Conservation (phyloP, 2,888 invertebrate genomes). For the Flexamia atlantica region DNA sequence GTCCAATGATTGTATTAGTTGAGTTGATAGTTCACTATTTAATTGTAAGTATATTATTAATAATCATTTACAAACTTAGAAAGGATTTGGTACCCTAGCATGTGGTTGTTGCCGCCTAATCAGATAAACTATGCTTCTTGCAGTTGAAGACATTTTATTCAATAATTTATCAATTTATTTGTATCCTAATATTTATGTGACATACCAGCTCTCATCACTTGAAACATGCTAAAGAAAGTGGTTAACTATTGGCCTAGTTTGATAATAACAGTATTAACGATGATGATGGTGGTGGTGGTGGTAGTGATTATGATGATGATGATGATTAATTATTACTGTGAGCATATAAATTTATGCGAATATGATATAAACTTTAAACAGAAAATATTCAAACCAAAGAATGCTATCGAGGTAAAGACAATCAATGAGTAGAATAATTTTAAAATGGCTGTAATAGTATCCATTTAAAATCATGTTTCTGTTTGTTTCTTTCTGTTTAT, state of each 20-base stretch:
- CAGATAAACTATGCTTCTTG: conserved; percentile 7
- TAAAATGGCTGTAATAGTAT: no score
- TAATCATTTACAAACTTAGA: conserved; percentile 13
- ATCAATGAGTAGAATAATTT: neutral
- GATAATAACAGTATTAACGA: no score
- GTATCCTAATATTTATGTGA: neutral
- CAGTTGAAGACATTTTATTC: neutral
- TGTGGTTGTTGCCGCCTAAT: neutral
- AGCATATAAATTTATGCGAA: neutral
- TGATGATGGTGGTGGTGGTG: no score
- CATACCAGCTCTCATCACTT: neutral
- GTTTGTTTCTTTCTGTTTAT: no score
- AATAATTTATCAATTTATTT: no score
- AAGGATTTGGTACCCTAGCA: neutral
- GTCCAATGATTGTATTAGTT: neutral
- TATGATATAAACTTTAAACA: neutral
- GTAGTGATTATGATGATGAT: no score
- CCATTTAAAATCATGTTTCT: no score
- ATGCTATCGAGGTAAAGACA: neutral
- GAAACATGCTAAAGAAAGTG: neutral
- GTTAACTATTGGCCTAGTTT: neutral
- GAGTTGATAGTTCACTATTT: conserved; percentile 2
- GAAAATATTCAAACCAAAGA: neutral
- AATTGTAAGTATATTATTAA: conserved; percentile 36
- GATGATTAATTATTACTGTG: no score